Base-by-base conservation (phyloP, 1,140 invertebrate species). In the Drosophila lowei region DNA sequence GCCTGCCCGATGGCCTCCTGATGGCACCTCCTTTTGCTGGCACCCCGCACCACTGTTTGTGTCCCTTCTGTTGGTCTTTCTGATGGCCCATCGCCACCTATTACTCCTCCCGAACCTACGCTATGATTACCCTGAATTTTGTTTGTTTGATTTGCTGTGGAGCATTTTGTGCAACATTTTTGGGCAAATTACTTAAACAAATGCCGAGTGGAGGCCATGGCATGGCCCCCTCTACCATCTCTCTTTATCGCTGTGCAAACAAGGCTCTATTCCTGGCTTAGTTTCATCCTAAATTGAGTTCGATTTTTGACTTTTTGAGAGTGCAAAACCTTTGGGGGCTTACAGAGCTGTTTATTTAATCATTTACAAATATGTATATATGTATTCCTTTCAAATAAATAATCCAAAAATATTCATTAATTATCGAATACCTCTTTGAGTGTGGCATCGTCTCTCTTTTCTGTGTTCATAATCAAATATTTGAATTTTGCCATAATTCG, bases 101-200 rank as follows among this genome's bases (percentile, higher is more conserved):
- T 30, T 52, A 46, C 46, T 72, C 46, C 34, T 23, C 60, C 52
- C 48, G 78, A 83, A 59, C 55, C 63, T 47, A 48, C 48, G 48
- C 43, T 47, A 44, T 34, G 52, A 65, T 48, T 38, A 15, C 38
- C 70, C 53, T 43, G 16, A 34, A 74, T 64, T 65, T 73, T 75
- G 62, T 75, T 80, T 71, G 65, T 59, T 67, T 56, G 54, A 72
- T 63, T 57, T 49, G 38, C 25, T 58, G 64, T 57, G 50, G 43
- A 77, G 49, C 80, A 79, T 77, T 84, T 85, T 81, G 65, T 70
- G 70, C 60, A 80, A 77, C 77, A 86, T 77, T 86, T 85, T 71
- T 67, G 60, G 61, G 15, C 59, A 80, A 85, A 86, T 81, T 86
- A 80, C 73, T 80, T 74, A 73, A 85, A 62, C 72, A 70, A 86